Base-by-base conservation (phyloP, 2,797 vertebrate genomes). In the Anas bernieri region DNA sequence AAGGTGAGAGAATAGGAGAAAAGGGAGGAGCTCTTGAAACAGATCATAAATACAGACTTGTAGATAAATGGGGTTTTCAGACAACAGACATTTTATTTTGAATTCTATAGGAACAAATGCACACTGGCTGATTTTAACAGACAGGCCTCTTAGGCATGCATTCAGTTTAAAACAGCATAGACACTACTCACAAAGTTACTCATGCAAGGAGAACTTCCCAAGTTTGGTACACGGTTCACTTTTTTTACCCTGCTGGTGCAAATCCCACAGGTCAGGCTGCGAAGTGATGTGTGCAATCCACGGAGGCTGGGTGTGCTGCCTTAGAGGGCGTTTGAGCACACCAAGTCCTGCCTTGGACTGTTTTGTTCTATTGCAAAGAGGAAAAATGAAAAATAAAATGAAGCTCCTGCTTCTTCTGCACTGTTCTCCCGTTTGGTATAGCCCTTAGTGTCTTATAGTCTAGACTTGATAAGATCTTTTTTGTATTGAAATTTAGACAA, bases 11-110 rank as follows among this genome's bases (percentile, higher is more conserved):
- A 74, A 70, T 4, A 58, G 28, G 64, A 88, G 37, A 68, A 70
- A 63, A 90, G 61, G 66, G 62, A 87, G 45, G 67, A 64, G 52
- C 46, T 94, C 31, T 48, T 67, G 77, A 79, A 94, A 46, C 37
- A 54, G 52, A 70, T 73, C 17, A 66, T 69, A 79, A 86, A 76
- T 62, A 72, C 56, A 56, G 59, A 66, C 52, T 76, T 75, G 9
- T 28, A 45, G 63, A 4, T 76, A 86, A 62, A 25, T 64, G 59
- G 31, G 8, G 55, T 91, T 89, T 33, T 84, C 73, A 45, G 15
- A 79, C 80, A 45, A 3, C 12, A 21, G 58, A 25, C 63, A 25
- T 72, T 79, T 79, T 66, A 43, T 86, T 62, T 83, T 78, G 72
- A 88, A 39, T 92, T 83, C 58, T 43, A 0, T 45, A 31, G 50